These are phyloP conservation scores for Ptilonorhynchus violaceus DNA, from an alignment of 2,113 vertebrate genomes.

Conservation along the genomic window DNA sequence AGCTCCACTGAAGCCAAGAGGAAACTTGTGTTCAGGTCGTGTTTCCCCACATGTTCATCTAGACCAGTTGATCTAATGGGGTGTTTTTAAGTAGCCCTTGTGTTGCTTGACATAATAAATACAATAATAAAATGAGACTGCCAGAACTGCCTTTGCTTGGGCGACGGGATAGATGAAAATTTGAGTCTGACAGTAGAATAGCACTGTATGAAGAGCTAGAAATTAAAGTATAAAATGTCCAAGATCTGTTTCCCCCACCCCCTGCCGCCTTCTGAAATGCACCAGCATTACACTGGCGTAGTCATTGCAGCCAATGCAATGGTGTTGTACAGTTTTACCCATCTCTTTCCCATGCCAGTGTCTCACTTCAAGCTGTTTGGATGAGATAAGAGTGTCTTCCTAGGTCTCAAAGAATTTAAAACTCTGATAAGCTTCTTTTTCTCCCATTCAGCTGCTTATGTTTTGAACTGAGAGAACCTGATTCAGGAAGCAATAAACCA, in stretches of 20 bases:
- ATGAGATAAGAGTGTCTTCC: background rate
- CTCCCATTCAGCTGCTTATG: background rate
- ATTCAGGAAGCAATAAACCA: background rate
- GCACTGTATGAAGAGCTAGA: background rate
- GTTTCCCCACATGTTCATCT: background rate
- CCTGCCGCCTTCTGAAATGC: background rate
- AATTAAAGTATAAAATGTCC: background rate
- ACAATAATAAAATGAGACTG: background rate
- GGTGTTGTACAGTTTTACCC: background rate
- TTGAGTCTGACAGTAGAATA: background rate
- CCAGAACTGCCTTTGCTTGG: background rate
- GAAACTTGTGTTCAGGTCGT: background rate
- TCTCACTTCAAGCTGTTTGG: conserved; percentile 1
- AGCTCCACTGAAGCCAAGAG: background rate
- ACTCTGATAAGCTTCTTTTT: background rate
- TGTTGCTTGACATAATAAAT: background rate
- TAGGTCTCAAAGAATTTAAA: background rate
- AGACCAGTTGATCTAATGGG: background rate
- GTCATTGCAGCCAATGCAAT: background rate
- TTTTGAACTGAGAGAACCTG: background rate
- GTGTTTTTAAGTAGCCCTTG: background rate
- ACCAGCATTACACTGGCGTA: rapidly evolving
- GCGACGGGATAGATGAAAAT: background rate
- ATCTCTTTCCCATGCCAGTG: background rate
- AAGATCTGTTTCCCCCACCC: background rate